Evolutionary conservation across 2,888 invertebrate species (phyloP), one percentile per base, ranked within the genome.

Genomic region (Bombyx huttoni): DNA sequence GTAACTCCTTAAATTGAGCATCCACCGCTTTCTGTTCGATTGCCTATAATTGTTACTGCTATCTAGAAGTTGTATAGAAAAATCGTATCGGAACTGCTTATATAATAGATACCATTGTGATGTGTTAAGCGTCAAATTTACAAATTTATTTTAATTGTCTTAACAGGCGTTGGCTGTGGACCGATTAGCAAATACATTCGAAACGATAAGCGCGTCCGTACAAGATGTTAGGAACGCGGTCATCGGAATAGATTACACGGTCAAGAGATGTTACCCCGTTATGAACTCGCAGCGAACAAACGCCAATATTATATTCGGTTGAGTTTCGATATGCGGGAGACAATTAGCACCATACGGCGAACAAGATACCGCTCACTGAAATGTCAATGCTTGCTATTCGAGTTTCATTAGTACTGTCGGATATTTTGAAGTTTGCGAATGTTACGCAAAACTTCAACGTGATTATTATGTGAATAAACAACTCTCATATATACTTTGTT

Each of bases 201-300:
- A 81, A 51, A 73, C 65, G 8, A 78, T 85, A 54, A 72, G 70
- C 53, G 64, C 76, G 8, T 73, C 83, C 0, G 68, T 80, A 5
- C 78, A 74, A 56, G 83, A 84, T 53, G 75, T 84, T 34, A 67
- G 81, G 54, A 82, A 82, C 55, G 81, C 85, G 0, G 73, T 86
- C 13, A 62, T 83, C 54, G 77, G 81, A 52, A 83, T 86, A 9
- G 83, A 82, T 61, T 81, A 82, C 58, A 81, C 81, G 0, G 73
- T 84, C 63, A 85, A 84, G 61, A 67, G 81, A n/a, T 79, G 75
- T 54, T 81, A 77, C 55, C 65, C 78, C 0, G 53, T 68, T 3
- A 62, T 68, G 9, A 58, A 67, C 5, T 62, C 72, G 10, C 68
- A 75, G 49, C 73, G 79, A 54, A 75, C 78, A 58, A 78, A 71